Conservation (phyloP, 64 coral and sea anemone species). For the Pocillopora damicornis region DNA sequence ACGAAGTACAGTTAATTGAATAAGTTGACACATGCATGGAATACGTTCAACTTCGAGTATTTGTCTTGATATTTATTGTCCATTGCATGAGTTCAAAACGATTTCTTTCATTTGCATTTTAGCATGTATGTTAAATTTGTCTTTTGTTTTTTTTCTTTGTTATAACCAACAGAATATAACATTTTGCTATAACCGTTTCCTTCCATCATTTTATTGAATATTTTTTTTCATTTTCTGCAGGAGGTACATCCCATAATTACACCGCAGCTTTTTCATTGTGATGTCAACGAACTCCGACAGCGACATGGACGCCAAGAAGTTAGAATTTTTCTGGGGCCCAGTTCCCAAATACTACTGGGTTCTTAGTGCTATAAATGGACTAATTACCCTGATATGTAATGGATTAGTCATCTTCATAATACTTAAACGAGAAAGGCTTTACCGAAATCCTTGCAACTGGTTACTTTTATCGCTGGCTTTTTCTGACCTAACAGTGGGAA, state of each 20-base stretch:
- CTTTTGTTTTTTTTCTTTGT: no score
- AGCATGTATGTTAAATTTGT: no score
- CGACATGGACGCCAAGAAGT: slow-evolving; percentile 11
- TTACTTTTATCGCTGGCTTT: slow-evolving; percentile 50
- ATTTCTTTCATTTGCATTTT: no score
- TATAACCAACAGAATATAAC: no score
- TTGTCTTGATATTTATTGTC: no score
- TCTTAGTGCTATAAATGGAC: slow-evolving; percentile 27
- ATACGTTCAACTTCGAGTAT: no score
- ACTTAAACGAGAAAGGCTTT: slow-evolving; percentile 28
- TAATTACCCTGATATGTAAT: slow-evolving; percentile 63
- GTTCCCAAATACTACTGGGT: slow-evolving; percentile 64
- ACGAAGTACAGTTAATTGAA: no score
- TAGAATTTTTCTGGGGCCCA: slow-evolving; percentile 22
- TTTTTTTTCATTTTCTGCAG: background rate
- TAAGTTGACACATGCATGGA: no score
- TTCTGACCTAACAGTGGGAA: slow-evolving; percentile 48
- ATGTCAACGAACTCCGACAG: background rate
- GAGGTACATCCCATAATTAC: background rate
- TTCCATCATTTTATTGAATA: no score
- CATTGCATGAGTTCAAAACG: no score
- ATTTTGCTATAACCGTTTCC: no score
- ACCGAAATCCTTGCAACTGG: slow-evolving; percentile 62
- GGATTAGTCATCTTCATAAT: slow-evolving; percentile 51
- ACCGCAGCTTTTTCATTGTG: background rate